Percentiles rank a stretch among this genome's conserved stretches.
phyloP scores from a whole-genome alignment of 2,888 invertebrate genomes.

The Brenthis ino region DNA sequence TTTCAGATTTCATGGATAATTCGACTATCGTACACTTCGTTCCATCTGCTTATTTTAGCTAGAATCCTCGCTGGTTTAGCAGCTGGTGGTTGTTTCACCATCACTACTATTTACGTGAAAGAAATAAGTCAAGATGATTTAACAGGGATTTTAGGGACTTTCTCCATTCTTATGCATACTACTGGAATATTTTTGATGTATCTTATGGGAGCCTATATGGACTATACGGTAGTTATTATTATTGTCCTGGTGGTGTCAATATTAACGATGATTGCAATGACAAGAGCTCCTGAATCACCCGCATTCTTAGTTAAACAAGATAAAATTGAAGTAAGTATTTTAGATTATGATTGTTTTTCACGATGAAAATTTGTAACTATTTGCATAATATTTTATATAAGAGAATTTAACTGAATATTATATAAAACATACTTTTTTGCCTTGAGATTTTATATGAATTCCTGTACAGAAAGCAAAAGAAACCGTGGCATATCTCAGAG shows the following conservation, averaged over 20 bases:
- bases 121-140: conserved; percentile 60
- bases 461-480: conserved; percentile 56
- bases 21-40: conserved; percentile 51
- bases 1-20: conserved; percentile 53
- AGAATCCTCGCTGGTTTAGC: conserved; percentile 52
- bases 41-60: conserved; percentile 48
- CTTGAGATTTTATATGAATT: not conserved
- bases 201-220: conserved; percentile 54
- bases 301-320: conserved; percentile 58
- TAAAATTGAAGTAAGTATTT: conserved; percentile 52
- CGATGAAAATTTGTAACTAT: not conserved
- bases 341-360: not conserved
- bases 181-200: conserved; percentile 55
- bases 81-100: conserved; percentile 53
- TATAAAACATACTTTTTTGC: not conserved
- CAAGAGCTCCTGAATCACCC: conserved; percentile 64
- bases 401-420: too few relatives aligned
- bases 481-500: conserved; percentile 59
- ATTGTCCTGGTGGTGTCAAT: conserved; percentile 49
- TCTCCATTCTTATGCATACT: conserved; percentile 51
- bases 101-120: conserved; percentile 58
- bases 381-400: not conserved
- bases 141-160: conserved; percentile 54
- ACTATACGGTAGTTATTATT: conserved; percentile 56
- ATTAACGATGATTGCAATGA: conserved; percentile 48